phyloP scores from a whole-genome alignment of 2,113 vertebrate species.

The Cranoglanis bouderius region DNA sequence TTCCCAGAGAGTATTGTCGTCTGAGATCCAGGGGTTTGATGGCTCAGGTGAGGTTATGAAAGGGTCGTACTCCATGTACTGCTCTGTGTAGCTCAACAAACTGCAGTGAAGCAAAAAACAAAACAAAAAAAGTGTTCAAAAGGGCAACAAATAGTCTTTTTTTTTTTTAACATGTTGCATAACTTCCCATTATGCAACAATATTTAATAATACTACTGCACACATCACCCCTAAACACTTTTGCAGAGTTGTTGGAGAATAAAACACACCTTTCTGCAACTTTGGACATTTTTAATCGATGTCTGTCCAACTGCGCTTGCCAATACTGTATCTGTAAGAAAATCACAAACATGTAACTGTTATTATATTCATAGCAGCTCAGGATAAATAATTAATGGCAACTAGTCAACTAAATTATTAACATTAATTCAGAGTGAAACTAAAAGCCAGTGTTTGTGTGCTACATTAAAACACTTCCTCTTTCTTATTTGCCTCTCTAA shows the following conservation, averaged over 20 bases:
- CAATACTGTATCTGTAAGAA: constrained; percentile 92
- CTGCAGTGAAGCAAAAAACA: constrained; percentile 62
- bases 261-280: constrained; percentile 91
- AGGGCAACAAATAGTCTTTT: not conserved
- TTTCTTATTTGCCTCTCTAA: not conserved
- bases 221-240: too few relatives aligned
- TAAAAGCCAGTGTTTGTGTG: not conserved
- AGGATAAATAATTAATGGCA: not conserved
- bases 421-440: not conserved
- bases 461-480: not conserved
- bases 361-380: not conserved
- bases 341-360: not conserved
- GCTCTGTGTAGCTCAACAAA: constrained; percentile 91
- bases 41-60: constrained; percentile 89
- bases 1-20: constrained; percentile 92
- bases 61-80: constrained; percentile 95
- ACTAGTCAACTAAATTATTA: not conserved
- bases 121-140: not conserved
- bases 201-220: not conserved
- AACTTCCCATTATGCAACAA: not conserved
- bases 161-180: not conserved
- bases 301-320: constrained; percentile 95
- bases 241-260: not conserved
- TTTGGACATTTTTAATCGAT: constrained; percentile 99
- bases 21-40: constrained; percentile 94